A percentile compares a stretch with the other conserved stretches of the same genome.
These are phyloP conservation scores for Anguilla marmorata DNA, from an alignment of 2,797 vertebrate species.

Conservation along the genomic window DNA sequence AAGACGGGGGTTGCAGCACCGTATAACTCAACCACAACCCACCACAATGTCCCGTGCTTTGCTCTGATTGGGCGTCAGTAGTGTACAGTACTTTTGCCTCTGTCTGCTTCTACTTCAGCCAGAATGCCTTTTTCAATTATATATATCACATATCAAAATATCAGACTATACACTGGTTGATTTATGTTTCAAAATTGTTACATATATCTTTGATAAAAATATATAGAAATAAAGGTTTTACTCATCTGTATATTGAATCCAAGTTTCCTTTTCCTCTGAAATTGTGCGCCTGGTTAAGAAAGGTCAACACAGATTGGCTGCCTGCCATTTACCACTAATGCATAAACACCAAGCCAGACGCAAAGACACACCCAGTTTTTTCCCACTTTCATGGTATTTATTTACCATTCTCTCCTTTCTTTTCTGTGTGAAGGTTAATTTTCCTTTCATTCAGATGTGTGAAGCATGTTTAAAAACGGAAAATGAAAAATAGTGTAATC, in stretches of 20 bases:
- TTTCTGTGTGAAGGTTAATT: not conserved
- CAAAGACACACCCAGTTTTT: not conserved
- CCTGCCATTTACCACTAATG: not conserved
- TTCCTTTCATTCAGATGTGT: not conserved
- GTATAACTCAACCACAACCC: not conserved
- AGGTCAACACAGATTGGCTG: not conserved
- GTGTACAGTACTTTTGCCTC: not conserved
- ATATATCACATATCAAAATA: not conserved
- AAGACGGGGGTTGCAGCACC: not conserved
- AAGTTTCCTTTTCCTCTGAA: not conserved
- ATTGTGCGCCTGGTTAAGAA: not conserved
- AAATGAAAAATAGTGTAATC: not conserved
- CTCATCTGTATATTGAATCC: not conserved
- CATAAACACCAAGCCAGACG: not conserved
- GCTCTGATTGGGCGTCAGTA: not conserved
- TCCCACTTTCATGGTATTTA: not conserved
- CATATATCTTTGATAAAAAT: not conserved
- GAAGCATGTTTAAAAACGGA: not conserved
- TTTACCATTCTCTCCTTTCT: not conserved
- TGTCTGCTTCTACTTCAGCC: not conserved
- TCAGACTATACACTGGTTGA: constrained; percentile 3
- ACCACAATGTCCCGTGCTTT: not conserved
- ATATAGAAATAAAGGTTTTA: constrained; percentile 8
- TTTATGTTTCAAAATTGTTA: not conserved
- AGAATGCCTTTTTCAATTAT: not conserved